Percentiles rank a stretch among this genome's conserved stretches.
These are phyloP conservation scores for Laspeyria flexula DNA, from an alignment of 2,888 invertebrate genomes.

Conservation along the genomic window DNA sequence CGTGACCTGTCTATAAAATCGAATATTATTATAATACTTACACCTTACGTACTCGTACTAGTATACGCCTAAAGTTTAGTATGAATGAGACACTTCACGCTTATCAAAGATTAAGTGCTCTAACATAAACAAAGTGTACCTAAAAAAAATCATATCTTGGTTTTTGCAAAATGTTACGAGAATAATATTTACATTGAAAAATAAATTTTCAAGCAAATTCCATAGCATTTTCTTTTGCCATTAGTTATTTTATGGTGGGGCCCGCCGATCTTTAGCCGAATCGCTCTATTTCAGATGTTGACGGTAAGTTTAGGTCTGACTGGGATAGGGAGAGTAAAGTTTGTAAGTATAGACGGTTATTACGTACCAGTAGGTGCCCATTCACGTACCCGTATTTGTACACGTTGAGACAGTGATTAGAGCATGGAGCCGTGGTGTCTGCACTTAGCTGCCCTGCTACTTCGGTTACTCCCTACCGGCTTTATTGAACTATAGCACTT, in stretches of 20 bases:
- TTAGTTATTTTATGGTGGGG: slow-evolving; percentile 72
- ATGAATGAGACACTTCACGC: slow-evolving; percentile 74
- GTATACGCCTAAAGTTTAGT: slow-evolving; percentile 72
- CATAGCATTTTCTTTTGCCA: slow-evolving; percentile 79
- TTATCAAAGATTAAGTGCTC: slow-evolving; percentile 55
- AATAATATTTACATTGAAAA: slow-evolving; percentile 72
- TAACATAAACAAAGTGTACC: slow-evolving; percentile 54
- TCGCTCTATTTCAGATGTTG: slow-evolving; percentile 85
- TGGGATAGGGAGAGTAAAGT: slow-evolving; percentile 63
- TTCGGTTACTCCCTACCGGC: slow-evolving; percentile 39
- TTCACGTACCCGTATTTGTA: too few relatives aligned
- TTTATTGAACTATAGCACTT: slow-evolving; percentile 47
- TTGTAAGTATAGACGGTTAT: slow-evolving; percentile 62
- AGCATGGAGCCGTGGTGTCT: slow-evolving; percentile 59
- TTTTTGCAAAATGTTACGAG: slow-evolving; percentile 76
- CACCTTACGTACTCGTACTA: slow-evolving; percentile 24
- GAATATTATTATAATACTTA: slow-evolving; percentile 31
- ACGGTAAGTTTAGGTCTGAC: slow-evolving; percentile 83
- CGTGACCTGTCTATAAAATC: slow-evolving; percentile 30
- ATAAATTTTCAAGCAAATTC: slow-evolving; percentile 82
- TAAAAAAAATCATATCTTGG: slow-evolving; percentile 53
- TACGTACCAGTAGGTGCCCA: slow-evolving; percentile 55
- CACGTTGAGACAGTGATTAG: slow-evolving; percentile 54
- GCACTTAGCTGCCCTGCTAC: slow-evolving; percentile 57
- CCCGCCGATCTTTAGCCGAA: slow-evolving; percentile 75